A percentile compares a stretch with the other conserved stretches of the same genome.
Evolutionary conservation across 2,888 invertebrate genomes (phyloP).

Genomic region (Eurois occulta): DNA sequence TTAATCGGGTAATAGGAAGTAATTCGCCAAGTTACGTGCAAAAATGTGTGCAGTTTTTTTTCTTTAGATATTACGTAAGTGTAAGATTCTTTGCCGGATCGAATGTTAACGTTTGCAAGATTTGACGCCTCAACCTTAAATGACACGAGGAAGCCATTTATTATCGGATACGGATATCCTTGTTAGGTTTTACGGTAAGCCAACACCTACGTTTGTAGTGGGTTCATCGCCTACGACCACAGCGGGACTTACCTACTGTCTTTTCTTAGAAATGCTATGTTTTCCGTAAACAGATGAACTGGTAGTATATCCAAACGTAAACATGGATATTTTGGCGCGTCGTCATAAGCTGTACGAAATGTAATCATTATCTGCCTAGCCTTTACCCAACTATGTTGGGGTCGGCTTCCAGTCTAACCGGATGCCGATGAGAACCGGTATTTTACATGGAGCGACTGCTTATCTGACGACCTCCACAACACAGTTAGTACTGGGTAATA

Average conservation of each 20-base stretch:
- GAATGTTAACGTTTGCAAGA: slow-evolving; percentile 10
- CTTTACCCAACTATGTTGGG: too few species aligned
- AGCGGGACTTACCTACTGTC: background rate
- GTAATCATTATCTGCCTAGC: too few species aligned
- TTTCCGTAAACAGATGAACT: background rate
- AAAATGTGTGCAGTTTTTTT: slow-evolving; percentile 6
- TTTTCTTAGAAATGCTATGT: background rate
- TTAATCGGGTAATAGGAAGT: slow-evolving; percentile 27
- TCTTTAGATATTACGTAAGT: background rate
- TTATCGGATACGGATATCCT: slow-evolving; percentile 62
- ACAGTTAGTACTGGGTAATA: too few species aligned
- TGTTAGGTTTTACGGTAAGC: slow-evolving; percentile 55
- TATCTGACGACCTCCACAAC: too few species aligned
- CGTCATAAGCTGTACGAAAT: too few species aligned
- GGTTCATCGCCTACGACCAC: slow-evolving; percentile 12
- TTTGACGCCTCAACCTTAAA: slow-evolving; percentile 34
- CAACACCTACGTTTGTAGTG: background rate
- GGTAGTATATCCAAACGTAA: background rate
- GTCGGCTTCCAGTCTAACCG: too few species aligned
- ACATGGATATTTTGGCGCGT: background rate
- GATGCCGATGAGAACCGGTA: too few species aligned
- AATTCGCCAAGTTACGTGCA: slow-evolving; percentile 27
- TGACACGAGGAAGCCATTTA: slow-evolving; percentile 56
- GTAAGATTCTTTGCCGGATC: slow-evolving; percentile 3
- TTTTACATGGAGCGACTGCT: too few species aligned